Evolutionary conservation across 53 echinoderm and acorn worm species (phyloP).

Genomic region (Actinopyga echinites): DNA sequence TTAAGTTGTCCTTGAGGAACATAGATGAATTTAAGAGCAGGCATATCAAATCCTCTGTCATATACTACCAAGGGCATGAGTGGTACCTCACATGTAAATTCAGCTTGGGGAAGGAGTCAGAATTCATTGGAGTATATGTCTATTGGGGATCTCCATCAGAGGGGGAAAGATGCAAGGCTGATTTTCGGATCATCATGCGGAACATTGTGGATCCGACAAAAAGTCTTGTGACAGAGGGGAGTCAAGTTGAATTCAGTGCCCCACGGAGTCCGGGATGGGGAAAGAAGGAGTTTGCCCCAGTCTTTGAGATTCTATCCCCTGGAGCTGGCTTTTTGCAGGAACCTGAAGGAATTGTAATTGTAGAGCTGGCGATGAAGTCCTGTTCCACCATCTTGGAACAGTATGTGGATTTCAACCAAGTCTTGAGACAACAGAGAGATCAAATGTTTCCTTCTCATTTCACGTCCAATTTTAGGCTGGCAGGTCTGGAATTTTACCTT

Average conservation of each 20-base stretch:
- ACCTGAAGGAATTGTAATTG: constrained; percentile 82
- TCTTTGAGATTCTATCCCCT: constrained; percentile 73
- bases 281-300: constrained; percentile 86
- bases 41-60: constrained; percentile 71
- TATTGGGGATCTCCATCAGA: constrained; percentile 85
- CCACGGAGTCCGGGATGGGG: constrained; percentile 91
- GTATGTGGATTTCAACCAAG: constrained; percentile 77
- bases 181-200: constrained; percentile 88
- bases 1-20: constrained; percentile 74
- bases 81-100: constrained; percentile 93
- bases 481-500: constrained; percentile 87
- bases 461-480: constrained; percentile 84
- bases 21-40: constrained; percentile 73
- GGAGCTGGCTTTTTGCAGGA: constrained; percentile 87
- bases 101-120: constrained; percentile 65
- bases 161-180: constrained; percentile 81
- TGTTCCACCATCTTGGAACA: constrained; percentile 87
- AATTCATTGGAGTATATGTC: constrained; percentile 80
- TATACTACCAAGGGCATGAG: constrained; percentile 93
- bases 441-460: constrained; percentile 83
- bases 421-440: constrained; percentile 72
- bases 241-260: constrained; percentile 90
- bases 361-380: constrained; percentile 89
- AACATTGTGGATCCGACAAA: constrained; percentile 86
- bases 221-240: constrained; percentile 88